Conservation (phyloP, 2,888 invertebrate genomes). For the Drosophila picticornis region DNA sequence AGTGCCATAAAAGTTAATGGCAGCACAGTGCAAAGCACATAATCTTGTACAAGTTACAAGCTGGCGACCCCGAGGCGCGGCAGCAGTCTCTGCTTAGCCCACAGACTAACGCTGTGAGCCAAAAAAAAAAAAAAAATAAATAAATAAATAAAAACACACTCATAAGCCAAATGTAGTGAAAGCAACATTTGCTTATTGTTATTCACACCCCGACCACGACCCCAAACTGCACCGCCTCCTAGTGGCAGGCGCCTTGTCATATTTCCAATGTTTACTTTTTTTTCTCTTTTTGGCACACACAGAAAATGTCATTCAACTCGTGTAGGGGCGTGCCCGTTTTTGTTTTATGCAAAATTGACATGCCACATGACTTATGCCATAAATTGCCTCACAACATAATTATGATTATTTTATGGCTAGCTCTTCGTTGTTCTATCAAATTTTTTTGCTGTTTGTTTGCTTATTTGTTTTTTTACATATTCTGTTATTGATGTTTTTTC, state of each 20-base stretch:
- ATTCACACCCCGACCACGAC: background rate
- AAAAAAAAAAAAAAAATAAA: slow-evolving; percentile 1
- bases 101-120: slow-evolving; percentile 16
- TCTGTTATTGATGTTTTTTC: background rate
- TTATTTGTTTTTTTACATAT: background rate
- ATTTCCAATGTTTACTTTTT: background rate
- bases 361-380: slow-evolving; percentile 41
- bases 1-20: slow-evolving; percentile 82
- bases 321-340: slow-evolving; percentile 20
- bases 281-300: slow-evolving; percentile 33
- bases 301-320: slow-evolving; percentile 78
- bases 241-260: slow-evolving; percentile 22
- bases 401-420: slow-evolving; percentile 28
- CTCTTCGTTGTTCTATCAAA: slow-evolving; percentile 8
- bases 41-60: slow-evolving; percentile 71
- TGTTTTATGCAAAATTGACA: slow-evolving; percentile 67
- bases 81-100: slow-evolving; percentile 21
- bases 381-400: slow-evolving; percentile 43
- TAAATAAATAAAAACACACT: slow-evolving; percentile 28
- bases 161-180: slow-evolving; percentile 69
- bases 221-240: background rate
- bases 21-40: slow-evolving; percentile 74
- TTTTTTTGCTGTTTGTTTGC: background rate
- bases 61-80: slow-evolving; percentile 72
- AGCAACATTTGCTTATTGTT: slow-evolving; percentile 59